phyloP scores from a whole-genome alignment of 2,797 vertebrate species.

The Spinus pinus region DNA sequence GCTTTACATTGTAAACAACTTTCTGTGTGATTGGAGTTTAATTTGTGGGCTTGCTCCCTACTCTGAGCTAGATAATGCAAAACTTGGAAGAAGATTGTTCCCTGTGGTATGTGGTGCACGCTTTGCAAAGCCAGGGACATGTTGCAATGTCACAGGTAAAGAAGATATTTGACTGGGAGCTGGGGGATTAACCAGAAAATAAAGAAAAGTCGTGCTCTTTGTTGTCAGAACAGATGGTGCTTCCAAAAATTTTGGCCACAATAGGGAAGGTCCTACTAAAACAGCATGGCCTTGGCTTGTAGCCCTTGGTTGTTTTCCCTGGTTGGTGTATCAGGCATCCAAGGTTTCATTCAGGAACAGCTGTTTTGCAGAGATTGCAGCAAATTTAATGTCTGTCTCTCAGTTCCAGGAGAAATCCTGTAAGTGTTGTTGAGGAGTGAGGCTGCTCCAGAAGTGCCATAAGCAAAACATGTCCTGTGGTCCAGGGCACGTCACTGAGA shows the following conservation, averaged over 20 bases:
- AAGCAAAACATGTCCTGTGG: neutral
- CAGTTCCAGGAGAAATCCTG: neutral
- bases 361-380: constrained; percentile 15
- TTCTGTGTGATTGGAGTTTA: neutral
- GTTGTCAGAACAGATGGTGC: neutral
- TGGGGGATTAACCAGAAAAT: neutral
- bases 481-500: neutral
- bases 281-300: neutral
- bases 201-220: neutral
- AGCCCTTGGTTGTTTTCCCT: neutral
- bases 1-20: neutral
- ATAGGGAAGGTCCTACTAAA: neutral
- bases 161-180: neutral
- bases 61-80: neutral
- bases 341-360: neutral
- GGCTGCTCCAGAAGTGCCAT: neutral
- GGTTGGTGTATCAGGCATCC: neutral
- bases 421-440: neutral
- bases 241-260: neutral
- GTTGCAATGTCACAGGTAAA: neutral
- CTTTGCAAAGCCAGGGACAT: neutral
- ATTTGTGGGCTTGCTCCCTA: neutral
- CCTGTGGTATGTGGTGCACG: neutral
- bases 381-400: neutral
- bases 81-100: neutral